Evolutionary conservation across 2,113 vertebrate species (phyloP).

Genomic region (Gorsachius goisagi): DNA sequence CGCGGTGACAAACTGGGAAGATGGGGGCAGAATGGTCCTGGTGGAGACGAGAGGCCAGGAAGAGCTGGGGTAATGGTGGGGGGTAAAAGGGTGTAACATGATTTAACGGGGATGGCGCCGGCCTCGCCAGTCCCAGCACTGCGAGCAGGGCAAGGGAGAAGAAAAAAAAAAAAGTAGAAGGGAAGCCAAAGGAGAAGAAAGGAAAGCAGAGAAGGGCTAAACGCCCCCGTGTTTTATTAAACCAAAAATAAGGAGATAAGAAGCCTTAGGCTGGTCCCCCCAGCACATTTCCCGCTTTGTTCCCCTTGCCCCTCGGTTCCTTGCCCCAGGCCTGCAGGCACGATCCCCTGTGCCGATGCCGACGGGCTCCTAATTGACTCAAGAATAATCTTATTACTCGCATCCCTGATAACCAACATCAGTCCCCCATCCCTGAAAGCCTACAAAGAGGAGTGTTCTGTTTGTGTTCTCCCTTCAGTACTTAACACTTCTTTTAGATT

Average conservation of each 20-base stretch:
- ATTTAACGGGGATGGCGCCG: background rate
- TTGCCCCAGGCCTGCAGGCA: background rate
- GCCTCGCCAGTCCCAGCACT: background rate
- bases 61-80: background rate
- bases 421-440: background rate
- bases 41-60: background rate
- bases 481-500: conserved; percentile 32
- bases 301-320: background rate
- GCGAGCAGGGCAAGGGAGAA: background rate
- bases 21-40: background rate
- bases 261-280: background rate
- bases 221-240: background rate
- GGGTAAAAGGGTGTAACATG: background rate
- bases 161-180: background rate
- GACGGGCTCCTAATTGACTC: background rate
- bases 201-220: background rate
- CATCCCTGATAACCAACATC: background rate
- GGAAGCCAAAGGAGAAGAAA: background rate
- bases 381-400: background rate
- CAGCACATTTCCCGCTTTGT: background rate
- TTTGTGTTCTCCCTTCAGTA: conserved; percentile 6
- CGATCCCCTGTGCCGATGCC: background rate
- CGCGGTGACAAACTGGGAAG: background rate
- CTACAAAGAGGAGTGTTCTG: conserved; percentile 5
- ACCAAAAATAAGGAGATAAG: background rate